Evolutionary conservation across 2,888 invertebrate species (phyloP).

Genomic region (Pardosa pseudoannulata): DNA sequence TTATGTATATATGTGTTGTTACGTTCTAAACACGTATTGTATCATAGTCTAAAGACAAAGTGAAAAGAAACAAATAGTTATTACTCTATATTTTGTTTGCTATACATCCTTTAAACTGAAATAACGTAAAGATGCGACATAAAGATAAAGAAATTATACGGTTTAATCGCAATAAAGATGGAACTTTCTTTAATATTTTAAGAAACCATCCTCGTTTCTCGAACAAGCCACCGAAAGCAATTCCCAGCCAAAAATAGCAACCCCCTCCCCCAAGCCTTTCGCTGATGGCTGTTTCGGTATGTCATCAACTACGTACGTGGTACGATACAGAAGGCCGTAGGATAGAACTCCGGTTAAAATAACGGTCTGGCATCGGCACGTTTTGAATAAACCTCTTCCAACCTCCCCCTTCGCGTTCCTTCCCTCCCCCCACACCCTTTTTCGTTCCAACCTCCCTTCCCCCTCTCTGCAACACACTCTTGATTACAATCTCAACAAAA

Average conservation of each 20-base stretch:
- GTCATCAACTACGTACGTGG: constrained; percentile 63
- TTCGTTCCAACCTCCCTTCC: background rate
- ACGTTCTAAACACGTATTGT: no score
- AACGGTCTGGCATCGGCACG: constrained; percentile 66
- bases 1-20: no score
- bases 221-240: background rate
- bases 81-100: no score
- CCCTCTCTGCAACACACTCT: constrained; percentile 34
- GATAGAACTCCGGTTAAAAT: constrained; percentile 65
- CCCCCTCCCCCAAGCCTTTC: constrained; percentile 18
- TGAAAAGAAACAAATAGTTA: no score
- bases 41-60: no score
- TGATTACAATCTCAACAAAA: constrained; percentile 72
- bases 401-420: background rate
- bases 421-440: background rate
- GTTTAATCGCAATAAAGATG: no score
- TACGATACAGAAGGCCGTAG: constrained; percentile 52
- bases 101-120: no score
- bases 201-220: no score
- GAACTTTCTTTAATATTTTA: no score
- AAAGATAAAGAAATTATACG: no score
- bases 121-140: no score
- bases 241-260: constrained; percentile 36
- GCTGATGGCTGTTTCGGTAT: constrained; percentile 55
- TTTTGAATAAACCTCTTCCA: constrained; percentile 53